Conservation (phyloP, 2,888 invertebrate species). For the Drosophila bunnanda region DNA sequence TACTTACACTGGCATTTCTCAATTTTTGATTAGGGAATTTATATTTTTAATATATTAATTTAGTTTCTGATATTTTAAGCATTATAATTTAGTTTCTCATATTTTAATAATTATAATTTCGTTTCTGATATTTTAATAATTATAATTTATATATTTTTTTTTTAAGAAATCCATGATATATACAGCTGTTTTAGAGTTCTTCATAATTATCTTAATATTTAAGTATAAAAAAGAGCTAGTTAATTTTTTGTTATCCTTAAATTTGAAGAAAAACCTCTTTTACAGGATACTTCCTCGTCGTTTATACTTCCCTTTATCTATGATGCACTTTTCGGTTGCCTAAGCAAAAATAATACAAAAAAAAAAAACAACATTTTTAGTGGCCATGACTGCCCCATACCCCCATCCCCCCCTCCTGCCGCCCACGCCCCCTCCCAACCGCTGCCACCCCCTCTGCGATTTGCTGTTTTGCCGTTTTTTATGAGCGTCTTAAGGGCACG, state of each 20-base stretch:
- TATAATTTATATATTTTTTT: not conserved
- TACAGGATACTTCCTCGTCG: not conserved
- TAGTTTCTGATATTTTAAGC: too few species aligned
- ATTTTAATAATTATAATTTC: not conserved
- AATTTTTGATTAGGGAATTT: not conserved
- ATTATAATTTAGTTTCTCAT: too few species aligned
- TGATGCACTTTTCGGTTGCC: conserved; percentile 42
- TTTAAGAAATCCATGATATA: not conserved
- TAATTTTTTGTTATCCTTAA: too few species aligned
- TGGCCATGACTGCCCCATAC: conserved; percentile 50
- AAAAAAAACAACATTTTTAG: conserved; percentile 62
- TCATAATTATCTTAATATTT: too few species aligned
- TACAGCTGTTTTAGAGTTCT: not conserved
- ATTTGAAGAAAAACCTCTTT: too few species aligned
- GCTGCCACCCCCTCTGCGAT: conserved; percentile 31
- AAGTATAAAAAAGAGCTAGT: too few species aligned
- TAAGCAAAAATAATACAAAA: conserved; percentile 36
- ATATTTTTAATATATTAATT: not conserved
- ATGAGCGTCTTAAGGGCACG: conserved; percentile 81
- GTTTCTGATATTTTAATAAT: not conserved
- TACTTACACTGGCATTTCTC: too few species aligned
- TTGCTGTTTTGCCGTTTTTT: conserved; percentile 73
- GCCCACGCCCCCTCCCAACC: not conserved
- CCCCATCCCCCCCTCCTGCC: not conserved
- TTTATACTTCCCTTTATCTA: not conserved